Base-by-base conservation (phyloP, 2,113 vertebrate species). In the Dromiciops gliroides region DNA sequence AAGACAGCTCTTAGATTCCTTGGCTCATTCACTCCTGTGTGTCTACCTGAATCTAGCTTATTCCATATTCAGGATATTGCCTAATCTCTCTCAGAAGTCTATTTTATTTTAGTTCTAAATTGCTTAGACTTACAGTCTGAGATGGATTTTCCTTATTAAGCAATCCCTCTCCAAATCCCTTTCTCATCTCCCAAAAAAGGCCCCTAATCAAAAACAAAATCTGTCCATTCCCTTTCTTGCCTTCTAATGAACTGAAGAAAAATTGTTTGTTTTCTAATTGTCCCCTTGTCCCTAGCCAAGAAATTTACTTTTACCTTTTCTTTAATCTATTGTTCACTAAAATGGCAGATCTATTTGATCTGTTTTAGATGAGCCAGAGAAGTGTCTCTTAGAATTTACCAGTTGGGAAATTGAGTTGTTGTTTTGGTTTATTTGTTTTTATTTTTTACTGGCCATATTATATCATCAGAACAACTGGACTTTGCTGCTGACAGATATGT, bases 361-460 rank as follows among this genome's bases (percentile, higher is more conserved):
- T 91, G 48, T 48, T 19, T 51, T 93, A 89, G 75, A 94, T 51
- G 24, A 95, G 47, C 3, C 49, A 91, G 37, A 95, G 48, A 94
- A 94, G 48, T 24, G 49, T n/a, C 51, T 24, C 92, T 88, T 28
- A 48, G n/a, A n/a, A n/a, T 90, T 8, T 56, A 92, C 51, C 28
- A 44, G 67, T 83, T 23, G 67, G 67, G n/a, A 83, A 44, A 8
- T 7, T 83, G 67, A 44, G 52, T 25, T n/a, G n/a, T n/a, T n/a
- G n/a, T n/a, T n/a, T n/a, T n/a, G n/a, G n/a, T n/a, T n/a, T n/a
- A n/a, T n/a, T n/a, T n/a, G n/a, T n/a, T 53, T 37, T 83, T 0
- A 19, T 75, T 75, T 67, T 75, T 19, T 6, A 19, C 60, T 75
- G 37, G 12, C 16, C 37, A n/a, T n/a, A 75, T n/a, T 75, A 75